Evolutionary conservation across 2,888 invertebrate species (phyloP).

Genomic region (Eudasyphora cyanicolor): DNA sequence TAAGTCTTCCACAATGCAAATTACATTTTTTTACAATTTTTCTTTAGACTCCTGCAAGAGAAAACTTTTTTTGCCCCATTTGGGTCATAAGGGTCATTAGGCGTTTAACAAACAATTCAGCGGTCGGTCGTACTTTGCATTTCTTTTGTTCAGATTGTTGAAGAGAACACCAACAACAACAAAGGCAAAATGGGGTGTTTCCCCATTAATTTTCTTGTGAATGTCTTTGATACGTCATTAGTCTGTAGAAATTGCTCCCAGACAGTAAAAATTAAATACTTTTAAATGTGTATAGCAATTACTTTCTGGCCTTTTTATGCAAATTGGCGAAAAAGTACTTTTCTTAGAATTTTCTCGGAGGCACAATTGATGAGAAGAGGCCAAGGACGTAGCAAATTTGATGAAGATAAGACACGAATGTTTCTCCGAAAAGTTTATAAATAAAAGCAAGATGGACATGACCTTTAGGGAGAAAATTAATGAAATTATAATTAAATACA

Average conservation of each 20-base stretch:
- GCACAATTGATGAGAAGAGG: too few relatives aligned
- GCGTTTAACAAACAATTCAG: not conserved
- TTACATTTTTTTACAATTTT: not conserved
- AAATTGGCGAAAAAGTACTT: too few relatives aligned
- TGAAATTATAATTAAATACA: too few relatives aligned
- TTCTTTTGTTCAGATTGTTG: too few relatives aligned
- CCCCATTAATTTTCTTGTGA: not conserved
- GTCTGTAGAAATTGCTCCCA: not conserved
- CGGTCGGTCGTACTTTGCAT: too few relatives aligned
- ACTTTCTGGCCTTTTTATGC: not conserved
- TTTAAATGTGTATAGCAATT: not conserved
- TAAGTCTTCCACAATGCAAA: not conserved
- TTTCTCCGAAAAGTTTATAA: too few relatives aligned
- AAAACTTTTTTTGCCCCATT: not conserved
- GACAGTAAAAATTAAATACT: not conserved
- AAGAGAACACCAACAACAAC: not conserved
- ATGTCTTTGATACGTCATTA: constrained; percentile 22
- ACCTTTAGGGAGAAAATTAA: too few relatives aligned
- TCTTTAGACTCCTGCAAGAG: not conserved
- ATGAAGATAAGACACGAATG: too few relatives aligned
- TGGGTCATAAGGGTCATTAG: constrained; percentile 20
- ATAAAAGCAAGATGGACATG: too few relatives aligned
- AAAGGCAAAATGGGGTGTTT: not conserved
- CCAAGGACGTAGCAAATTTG: too few relatives aligned
- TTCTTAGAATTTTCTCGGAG: too few relatives aligned